Conservation (phyloP, 2,797 vertebrate genomes). For the Manis crassicaudata region DNA sequence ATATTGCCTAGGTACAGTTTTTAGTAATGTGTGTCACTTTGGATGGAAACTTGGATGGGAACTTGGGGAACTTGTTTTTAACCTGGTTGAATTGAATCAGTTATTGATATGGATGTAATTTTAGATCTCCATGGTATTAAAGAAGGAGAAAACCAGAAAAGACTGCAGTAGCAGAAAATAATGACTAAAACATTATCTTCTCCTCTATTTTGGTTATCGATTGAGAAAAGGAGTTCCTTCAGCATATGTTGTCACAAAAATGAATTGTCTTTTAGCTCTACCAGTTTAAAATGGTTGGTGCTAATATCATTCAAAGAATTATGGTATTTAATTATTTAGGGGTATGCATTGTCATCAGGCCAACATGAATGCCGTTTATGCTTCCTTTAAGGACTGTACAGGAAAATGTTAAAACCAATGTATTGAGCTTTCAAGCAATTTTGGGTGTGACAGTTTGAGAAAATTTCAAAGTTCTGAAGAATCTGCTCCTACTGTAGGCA, state of each 20-base stretch:
- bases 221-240: not conserved
- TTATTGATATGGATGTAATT: not conserved
- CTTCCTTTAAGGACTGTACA: not conserved
- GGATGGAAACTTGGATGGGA: not conserved
- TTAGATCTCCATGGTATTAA: not conserved
- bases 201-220: not conserved
- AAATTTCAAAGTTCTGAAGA: slow-evolving; percentile 2
- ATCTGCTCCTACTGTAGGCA: not conserved
- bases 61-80: not conserved
- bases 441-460: not conserved
- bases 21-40: not conserved
- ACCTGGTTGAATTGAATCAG: not conserved
- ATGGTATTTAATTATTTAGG: not conserved
- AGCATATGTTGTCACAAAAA: not conserved
- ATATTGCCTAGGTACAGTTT: not conserved
- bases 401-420: not conserved
- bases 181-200: not conserved
- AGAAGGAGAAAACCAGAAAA: slow-evolving; percentile 20
- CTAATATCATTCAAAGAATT: not conserved
- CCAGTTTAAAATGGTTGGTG: not conserved
- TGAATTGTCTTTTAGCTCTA: not conserved
- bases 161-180: not conserved
- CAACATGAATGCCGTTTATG: slow-evolving; percentile 21
- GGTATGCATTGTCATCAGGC: not conserved
- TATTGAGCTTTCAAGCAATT: not conserved